Evolutionary conservation across 2,113 vertebrate species (phyloP).

Genomic region (Aegithalos caudatus): DNA sequence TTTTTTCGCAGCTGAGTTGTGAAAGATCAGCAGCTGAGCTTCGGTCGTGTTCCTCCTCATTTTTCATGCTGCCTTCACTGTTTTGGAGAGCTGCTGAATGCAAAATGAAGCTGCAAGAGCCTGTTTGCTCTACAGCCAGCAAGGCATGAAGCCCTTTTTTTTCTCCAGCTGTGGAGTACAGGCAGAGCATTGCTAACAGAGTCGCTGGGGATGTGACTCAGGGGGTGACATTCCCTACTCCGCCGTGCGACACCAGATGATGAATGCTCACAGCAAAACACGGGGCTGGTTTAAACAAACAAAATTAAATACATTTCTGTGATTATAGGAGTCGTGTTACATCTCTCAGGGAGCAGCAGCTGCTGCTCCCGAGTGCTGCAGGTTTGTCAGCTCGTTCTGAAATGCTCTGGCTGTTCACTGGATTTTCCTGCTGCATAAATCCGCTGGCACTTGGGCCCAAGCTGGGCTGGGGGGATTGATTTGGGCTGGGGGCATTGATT

Average conservation of each 20-base stretch:
- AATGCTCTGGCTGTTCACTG: not conserved
- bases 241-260: conserved; percentile 5
- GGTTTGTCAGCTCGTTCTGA: not conserved
- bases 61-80: not conserved
- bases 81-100: conserved; percentile 26
- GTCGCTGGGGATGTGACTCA: not conserved
- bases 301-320: conserved; percentile 11
- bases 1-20: not conserved
- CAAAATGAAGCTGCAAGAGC: conserved; percentile 12
- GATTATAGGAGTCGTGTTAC: not conserved
- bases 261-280: conserved; percentile 35
- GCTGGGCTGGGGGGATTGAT: not conserved
- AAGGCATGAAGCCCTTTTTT: conserved; percentile 20
- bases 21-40: conserved; percentile 5
- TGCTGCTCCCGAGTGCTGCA: not conserved
- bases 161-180: not conserved
- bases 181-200: not conserved
- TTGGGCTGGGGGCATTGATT: not conserved
- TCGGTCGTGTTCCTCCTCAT: not conserved
- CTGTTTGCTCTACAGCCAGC: conserved; percentile 5
- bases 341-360: not conserved
- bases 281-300: conserved; percentile 6
- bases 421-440: not conserved
- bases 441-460: not conserved
- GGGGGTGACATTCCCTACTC: not conserved